These are phyloP conservation scores for Tenthredo distinguenda DNA, from an alignment of 2,888 invertebrate genomes.

Conservation along the genomic window DNA sequence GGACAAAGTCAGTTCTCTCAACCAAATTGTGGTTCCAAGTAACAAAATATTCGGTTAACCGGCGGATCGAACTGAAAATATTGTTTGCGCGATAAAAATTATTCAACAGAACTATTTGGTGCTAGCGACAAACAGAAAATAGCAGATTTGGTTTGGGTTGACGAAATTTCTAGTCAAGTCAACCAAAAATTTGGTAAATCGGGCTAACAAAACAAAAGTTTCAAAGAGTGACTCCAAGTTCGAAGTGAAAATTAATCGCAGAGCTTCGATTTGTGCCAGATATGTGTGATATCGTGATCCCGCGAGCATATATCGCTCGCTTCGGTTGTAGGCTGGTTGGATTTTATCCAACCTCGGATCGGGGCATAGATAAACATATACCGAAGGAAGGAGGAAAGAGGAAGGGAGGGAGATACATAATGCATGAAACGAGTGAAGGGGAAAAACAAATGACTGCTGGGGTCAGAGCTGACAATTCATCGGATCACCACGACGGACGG, in stretches of 20 bases:
- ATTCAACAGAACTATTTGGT: no score
- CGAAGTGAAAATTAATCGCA: neutral
- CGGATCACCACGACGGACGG: slow-evolving; percentile 4
- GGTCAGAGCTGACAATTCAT: slow-evolving; percentile 49
- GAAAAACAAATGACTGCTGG: slow-evolving; percentile 45
- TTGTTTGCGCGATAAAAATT: no score
- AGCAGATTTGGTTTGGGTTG: no score
- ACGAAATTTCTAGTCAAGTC: no score
- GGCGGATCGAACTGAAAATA: no score
- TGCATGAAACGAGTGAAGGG: slow-evolving; percentile 39
- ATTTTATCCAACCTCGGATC: slow-evolving; percentile 1
- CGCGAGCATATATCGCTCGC: neutral
- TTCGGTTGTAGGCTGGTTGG: neutral
- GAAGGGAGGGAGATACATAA: slow-evolving; percentile 24
- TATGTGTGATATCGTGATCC: neutral
- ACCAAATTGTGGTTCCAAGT: no score
- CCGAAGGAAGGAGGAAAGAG: neutral
- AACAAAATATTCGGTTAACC: no score
- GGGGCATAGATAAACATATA: neutral
- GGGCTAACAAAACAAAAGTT: no score
- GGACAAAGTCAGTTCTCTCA: no score
- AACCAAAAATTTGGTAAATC: no score
- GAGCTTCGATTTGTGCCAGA: neutral
- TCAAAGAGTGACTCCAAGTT: no score
- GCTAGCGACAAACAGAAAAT: no score